phyloP scores from a whole-genome alignment of 2,113 vertebrate species.

The Macroglossus sobrinus region DNA sequence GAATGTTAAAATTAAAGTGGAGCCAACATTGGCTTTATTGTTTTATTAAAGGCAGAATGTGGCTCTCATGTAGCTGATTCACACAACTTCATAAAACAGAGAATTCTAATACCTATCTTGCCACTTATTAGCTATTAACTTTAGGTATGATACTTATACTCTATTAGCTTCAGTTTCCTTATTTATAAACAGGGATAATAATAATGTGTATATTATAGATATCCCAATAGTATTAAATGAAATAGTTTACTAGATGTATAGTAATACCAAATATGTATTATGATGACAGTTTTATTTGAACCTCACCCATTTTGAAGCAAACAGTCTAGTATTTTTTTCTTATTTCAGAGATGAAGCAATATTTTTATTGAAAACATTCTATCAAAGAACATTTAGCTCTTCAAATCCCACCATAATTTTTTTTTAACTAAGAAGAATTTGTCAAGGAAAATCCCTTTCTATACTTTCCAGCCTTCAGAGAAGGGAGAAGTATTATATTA shows the following conservation, averaged over 20 bases:
- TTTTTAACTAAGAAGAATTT: constrained; percentile 24
- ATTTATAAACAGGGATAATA: not conserved
- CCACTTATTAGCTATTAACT: not conserved
- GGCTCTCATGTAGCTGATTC: not conserved
- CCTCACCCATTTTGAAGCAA: not conserved
- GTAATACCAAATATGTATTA: not conserved
- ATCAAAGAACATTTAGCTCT: constrained; percentile 10
- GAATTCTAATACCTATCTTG: not conserved
- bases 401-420: not conserved
- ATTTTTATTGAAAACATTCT: constrained; percentile 41
- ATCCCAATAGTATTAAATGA: not conserved
- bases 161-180: not conserved
- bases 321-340: not conserved
- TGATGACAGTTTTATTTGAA: not conserved
- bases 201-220: not conserved
- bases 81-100: constrained; percentile 15
- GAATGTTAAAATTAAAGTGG: constrained; percentile 59
- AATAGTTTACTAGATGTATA: not conserved
- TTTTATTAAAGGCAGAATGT: constrained; percentile 49
- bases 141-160: not conserved
- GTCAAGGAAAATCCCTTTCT: constrained; percentile 28
- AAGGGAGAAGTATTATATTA: not conserved
- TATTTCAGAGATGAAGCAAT: not conserved
- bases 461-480: not conserved
- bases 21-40: constrained; percentile 44